These are phyloP conservation scores for Mercenaria mercenaria DNA, from an alignment of 1,140 invertebrate genomes.

Conservation along the genomic window DNA sequence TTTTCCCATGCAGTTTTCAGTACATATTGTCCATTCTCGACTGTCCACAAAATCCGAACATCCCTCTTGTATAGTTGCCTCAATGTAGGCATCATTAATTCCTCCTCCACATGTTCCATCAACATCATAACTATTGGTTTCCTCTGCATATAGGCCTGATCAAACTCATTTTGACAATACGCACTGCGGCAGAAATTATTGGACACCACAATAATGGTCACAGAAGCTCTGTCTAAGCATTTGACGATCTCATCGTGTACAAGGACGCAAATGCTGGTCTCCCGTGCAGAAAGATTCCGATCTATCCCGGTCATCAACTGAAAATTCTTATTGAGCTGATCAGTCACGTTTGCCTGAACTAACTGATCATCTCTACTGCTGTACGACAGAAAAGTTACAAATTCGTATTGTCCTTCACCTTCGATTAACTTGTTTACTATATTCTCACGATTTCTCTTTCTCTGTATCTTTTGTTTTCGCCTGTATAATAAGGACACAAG, in stretches of 20 bases:
- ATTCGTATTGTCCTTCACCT: not conserved
- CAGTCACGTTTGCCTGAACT: not conserved
- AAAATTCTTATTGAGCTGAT: not conserved
- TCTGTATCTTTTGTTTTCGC: not conserved
- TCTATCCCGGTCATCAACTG: not conserved
- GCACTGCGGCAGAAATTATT: not conserved
- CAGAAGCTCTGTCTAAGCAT: not conserved
- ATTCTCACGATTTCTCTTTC: not conserved
- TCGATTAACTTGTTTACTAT: not conserved
- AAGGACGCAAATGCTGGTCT: not conserved
- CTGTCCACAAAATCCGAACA: not conserved
- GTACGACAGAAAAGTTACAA: not conserved
- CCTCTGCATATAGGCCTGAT: not conserved
- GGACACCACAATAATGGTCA: not conserved
- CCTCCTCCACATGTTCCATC: not conserved
- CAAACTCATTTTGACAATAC: not conserved
- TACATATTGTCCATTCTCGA: not conserved
- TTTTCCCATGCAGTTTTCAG: constrained; percentile 3
- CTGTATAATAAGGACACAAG: not conserved
- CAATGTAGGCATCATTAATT: not conserved
- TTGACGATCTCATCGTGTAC: not conserved
- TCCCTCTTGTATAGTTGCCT: not conserved
- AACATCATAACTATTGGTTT: constrained; percentile 17
- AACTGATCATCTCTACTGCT: not conserved
- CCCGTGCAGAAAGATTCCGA: not conserved